A percentile compares a stretch with the other conserved stretches of the same genome.
phyloP scores from a whole-genome alignment of 2,888 invertebrate species.

The Coelopa pilipes region DNA sequence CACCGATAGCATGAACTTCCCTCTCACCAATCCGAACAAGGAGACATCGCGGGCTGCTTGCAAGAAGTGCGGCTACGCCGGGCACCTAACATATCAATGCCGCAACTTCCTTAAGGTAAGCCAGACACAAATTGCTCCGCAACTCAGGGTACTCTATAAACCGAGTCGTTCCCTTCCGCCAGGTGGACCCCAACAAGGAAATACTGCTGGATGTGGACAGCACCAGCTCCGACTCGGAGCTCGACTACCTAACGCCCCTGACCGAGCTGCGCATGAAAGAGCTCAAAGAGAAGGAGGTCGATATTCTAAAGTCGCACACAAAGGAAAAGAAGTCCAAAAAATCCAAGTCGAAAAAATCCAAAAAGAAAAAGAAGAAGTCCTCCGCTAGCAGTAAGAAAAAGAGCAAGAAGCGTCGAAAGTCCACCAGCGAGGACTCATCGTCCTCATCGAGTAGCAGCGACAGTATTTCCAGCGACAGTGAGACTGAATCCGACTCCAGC shows the following conservation, averaged over 20 bases:
- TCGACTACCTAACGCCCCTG: constrained; percentile 84
- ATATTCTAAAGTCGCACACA: constrained; percentile 54
- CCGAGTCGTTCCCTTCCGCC: constrained; percentile 32
- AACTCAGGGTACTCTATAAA: not conserved
- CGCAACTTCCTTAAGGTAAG: constrained; percentile 89
- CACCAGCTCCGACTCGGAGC: constrained; percentile 87
- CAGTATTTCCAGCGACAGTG: constrained; percentile 31
- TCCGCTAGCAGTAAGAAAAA: constrained; percentile 38
- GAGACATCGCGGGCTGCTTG: constrained; percentile 84
- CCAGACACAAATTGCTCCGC: constrained; percentile 26
- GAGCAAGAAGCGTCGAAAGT: constrained; percentile 46
- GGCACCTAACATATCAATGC: constrained; percentile 95
- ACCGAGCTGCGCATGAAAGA: constrained; percentile 84
- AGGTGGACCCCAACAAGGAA: constrained; percentile 92
- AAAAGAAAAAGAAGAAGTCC: constrained; percentile 42
- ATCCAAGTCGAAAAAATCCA: constrained; percentile 44
- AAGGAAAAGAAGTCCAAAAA: constrained; percentile 46
- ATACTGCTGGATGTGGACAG: constrained; percentile 93
- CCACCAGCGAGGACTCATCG: constrained; percentile 43
- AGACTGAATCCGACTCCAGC: constrained; percentile 59
- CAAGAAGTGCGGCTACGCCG: constrained; percentile 95
- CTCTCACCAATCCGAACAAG: constrained; percentile 71
- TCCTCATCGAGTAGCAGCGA: constrained; percentile 19
- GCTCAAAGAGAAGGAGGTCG: constrained; percentile 76
- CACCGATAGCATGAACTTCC: constrained; percentile 59